A percentile compares a stretch with the other conserved stretches of the same genome.
Evolutionary conservation across 2,797 vertebrate genomes (phyloP).

Genomic region (Numenius phaeopus): DNA sequence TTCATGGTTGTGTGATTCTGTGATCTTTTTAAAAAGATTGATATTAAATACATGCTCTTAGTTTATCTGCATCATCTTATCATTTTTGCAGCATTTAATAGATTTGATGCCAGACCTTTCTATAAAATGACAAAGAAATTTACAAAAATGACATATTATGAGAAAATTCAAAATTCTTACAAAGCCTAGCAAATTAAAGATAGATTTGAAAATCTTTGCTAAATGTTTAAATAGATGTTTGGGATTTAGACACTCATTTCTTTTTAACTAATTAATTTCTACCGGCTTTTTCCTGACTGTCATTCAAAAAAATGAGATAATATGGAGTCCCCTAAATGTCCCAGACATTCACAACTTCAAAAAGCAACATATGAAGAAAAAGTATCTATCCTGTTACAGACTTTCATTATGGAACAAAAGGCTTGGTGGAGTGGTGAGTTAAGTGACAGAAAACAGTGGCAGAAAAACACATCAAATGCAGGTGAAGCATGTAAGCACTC

Average conservation of each 20-base stretch:
- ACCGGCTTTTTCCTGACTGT: neutral
- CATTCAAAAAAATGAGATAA: neutral
- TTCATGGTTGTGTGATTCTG: neutral
- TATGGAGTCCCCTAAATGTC: neutral
- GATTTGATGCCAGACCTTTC: neutral
- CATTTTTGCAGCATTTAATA: neutral
- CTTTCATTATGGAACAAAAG: neutral
- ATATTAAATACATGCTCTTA: neutral
- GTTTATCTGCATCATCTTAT: neutral
- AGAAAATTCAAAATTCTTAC: neutral
- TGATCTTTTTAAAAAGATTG: neutral
- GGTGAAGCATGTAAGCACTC: neutral
- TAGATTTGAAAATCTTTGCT: neutral
- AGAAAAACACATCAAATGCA: neutral
- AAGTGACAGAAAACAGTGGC: neutral
- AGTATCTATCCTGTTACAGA: neutral
- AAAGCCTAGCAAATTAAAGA: neutral
- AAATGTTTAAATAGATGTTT: neutral
- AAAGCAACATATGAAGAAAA: neutral
- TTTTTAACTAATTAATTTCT: neutral
- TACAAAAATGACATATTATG: neutral
- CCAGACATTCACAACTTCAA: neutral
- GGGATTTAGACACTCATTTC: neutral
- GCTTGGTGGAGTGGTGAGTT: neutral
- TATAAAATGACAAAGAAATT: neutral